Conservation (phyloP, 2,888 invertebrate genomes). For the Scaptodrosophila latifasciaeformis region DNA sequence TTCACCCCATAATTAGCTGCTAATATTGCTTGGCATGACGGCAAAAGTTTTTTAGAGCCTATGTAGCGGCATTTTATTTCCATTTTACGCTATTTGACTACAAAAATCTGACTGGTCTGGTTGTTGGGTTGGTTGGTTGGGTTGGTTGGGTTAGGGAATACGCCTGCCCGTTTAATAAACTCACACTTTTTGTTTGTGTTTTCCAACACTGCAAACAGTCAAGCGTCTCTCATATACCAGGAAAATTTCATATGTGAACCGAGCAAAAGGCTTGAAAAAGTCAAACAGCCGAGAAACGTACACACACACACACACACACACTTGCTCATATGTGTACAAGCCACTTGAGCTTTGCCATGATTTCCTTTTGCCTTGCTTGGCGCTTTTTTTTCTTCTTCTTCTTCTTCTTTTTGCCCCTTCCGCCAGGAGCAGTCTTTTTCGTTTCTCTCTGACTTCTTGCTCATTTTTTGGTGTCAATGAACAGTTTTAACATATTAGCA, state of each 20-base stretch:
- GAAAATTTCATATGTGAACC: not conserved
- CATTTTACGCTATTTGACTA: slow-evolving; percentile 60
- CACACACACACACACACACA: not conserved
- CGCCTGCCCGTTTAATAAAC: slow-evolving; percentile 1
- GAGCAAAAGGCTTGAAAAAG: slow-evolving; percentile 10
- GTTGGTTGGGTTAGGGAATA: too few relatives aligned
- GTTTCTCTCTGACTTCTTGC: slow-evolving; percentile 39
- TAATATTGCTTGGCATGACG: slow-evolving; percentile 58
- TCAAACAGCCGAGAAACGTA: slow-evolving; percentile 32
- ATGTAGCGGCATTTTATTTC: slow-evolving; percentile 50
- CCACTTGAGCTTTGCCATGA: slow-evolving; percentile 49
- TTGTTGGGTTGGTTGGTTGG: not conserved
- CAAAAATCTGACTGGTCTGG: slow-evolving; percentile 27
- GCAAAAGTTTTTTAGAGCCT: slow-evolving; percentile 46
- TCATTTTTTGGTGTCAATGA: slow-evolving; percentile 68
- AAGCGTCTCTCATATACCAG: slow-evolving; percentile 37
- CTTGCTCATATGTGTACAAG: slow-evolving; percentile 11
- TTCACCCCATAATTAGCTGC: slow-evolving; percentile 58
- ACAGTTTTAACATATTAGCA: slow-evolving; percentile 70
- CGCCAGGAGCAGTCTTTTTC: slow-evolving; percentile 10
- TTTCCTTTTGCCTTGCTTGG: slow-evolving; percentile 36
- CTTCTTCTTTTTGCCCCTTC: slow-evolving; percentile 25
- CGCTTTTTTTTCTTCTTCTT: slow-evolving; percentile 25
- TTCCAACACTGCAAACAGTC: slow-evolving; percentile 19
- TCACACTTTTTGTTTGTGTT: slow-evolving; percentile 64